phyloP scores from a whole-genome alignment of 2,888 invertebrate genomes.

The Scotopteryx bipunctaria region DNA sequence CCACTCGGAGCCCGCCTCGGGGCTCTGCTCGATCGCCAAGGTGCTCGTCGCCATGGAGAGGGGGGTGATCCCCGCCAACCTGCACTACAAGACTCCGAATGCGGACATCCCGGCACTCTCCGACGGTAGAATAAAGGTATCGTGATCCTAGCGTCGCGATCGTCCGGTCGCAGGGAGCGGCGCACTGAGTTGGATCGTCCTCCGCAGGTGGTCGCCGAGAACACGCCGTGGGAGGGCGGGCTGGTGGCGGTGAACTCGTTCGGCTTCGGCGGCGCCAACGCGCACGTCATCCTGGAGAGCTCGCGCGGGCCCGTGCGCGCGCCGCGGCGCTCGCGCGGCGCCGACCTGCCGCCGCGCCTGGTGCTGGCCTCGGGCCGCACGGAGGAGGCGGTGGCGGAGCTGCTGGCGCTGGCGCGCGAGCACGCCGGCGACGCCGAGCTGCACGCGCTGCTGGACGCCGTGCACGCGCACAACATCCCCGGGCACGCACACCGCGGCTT shows the following conservation, averaged over 20 bases:
- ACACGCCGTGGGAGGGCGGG: slow-evolving; percentile 95
- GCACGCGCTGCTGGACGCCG: slow-evolving; percentile 89
- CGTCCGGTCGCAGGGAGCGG: neutral
- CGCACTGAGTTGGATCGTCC: neutral
- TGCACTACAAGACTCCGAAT: slow-evolving; percentile 95
- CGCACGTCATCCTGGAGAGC: slow-evolving; percentile 93
- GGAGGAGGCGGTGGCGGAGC: slow-evolving; percentile 87
- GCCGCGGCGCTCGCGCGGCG: slow-evolving; percentile 73
- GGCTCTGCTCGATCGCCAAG: slow-evolving; percentile 95
- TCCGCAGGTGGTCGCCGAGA: slow-evolving; percentile 90
- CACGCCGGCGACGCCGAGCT: slow-evolving; percentile 88
- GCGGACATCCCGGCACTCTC: slow-evolving; percentile 94
- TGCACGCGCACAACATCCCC: slow-evolving; percentile 87
- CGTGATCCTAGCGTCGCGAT: too few relatives aligned
- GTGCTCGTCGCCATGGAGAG: slow-evolving; percentile 95
- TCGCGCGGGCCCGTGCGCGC: slow-evolving; percentile 83
- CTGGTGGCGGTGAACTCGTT: slow-evolving; percentile 97
- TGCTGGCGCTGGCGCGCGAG: slow-evolving; percentile 85
- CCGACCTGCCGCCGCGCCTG: slow-evolving; percentile 63
- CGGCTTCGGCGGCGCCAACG: slow-evolving; percentile 99
- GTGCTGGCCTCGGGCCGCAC: slow-evolving; percentile 94
- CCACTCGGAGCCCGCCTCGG: slow-evolving; percentile 97
- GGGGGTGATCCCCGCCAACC: slow-evolving; percentile 94
- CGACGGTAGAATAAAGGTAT: slow-evolving; percentile 81
- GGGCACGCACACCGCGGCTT: slow-evolving; percentile 94